These are phyloP conservation scores for Peromyscus leucopus DNA, from an alignment of 2,113 vertebrate species.

Conservation along the genomic window DNA sequence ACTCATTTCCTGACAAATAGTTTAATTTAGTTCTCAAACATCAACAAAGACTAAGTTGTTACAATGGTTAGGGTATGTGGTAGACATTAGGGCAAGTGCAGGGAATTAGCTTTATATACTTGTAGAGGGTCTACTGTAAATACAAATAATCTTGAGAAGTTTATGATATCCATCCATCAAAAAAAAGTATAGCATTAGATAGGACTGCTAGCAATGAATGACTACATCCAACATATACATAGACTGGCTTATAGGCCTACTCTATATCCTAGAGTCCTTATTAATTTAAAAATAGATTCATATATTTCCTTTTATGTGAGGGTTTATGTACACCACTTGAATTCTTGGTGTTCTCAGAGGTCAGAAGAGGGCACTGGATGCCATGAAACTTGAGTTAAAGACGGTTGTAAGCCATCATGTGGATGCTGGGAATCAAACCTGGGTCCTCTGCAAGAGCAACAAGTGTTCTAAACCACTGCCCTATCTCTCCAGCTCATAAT, in stretches of 20 bases:
- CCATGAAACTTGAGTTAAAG: background rate
- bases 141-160: slow-evolving; percentile 2
- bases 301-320: background rate
- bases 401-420: background rate
- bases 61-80: background rate
- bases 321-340: background rate
- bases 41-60: background rate
- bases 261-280: background rate
- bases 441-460: background rate
- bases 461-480: background rate
- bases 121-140: background rate
- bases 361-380: background rate
- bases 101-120: background rate
- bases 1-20: slow-evolving; percentile 38
- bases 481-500: background rate
- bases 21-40: slow-evolving; percentile 21
- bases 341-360: background rate
- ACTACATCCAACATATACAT: background rate
- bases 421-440: background rate
- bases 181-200: background rate
- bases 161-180: background rate
- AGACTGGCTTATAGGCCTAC: background rate
- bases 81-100: background rate
- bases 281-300: background rate
- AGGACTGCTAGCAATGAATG: background rate